Evolutionary conservation across 2,888 invertebrate genomes (phyloP).

Genomic region (Bellardia bayeri): DNA sequence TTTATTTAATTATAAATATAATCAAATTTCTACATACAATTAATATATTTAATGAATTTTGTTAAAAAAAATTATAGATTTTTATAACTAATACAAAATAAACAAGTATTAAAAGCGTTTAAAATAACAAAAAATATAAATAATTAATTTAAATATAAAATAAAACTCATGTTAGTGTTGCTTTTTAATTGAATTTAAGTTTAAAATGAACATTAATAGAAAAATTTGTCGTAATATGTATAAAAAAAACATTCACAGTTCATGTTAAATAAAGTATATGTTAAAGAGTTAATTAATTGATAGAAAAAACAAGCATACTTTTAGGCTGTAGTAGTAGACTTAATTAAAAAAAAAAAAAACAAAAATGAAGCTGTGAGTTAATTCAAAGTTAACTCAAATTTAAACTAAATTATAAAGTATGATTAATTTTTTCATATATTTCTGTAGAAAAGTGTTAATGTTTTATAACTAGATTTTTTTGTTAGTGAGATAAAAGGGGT

Average conservation of each 20-base stretch:
- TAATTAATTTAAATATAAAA: not conserved
- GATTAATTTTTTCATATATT: constrained; percentile 25
- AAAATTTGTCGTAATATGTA: not conserved
- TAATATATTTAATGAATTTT: constrained; percentile 25
- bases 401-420: not conserved
- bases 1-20: constrained; percentile 5
- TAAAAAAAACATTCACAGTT: constrained; percentile 24
- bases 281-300: constrained; percentile 16
- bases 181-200: constrained; percentile 7
- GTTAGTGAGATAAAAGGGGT: not conserved
- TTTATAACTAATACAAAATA: constrained; percentile 32
- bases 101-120: constrained; percentile 42
- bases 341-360: constrained; percentile 31
- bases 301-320: constrained; percentile 53
- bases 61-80: not conserved
- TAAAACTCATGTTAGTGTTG: constrained; percentile 62
- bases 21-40: constrained; percentile 60
- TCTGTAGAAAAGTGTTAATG: constrained; percentile 47
- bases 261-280: constrained; percentile 25
- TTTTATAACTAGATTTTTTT: constrained; percentile 19
- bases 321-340: constrained; percentile 30
- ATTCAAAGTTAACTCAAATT: not conserved
- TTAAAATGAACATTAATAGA: not conserved
- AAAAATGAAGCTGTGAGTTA: constrained; percentile 30
- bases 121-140: constrained; percentile 5